Conservation (phyloP, 2,888 invertebrate species). For the Chalcis sispes region DNA sequence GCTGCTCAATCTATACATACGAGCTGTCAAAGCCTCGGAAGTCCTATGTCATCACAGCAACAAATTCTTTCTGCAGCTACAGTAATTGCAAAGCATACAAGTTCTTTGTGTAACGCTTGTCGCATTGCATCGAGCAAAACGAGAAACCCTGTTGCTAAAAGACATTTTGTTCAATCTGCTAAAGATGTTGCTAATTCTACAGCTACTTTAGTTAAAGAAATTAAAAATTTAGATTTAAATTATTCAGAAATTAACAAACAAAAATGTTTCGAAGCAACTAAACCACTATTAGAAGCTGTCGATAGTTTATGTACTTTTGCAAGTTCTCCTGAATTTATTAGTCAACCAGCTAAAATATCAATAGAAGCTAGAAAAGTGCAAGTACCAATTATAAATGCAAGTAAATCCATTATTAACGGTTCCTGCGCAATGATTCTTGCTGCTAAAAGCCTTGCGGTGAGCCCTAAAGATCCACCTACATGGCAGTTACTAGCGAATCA, state of each 20-base stretch:
- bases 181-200: constrained; percentile 98
- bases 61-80: constrained; percentile 93
- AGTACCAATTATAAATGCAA: constrained; percentile 91
- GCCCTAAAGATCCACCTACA: constrained; percentile 93
- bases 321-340: constrained; percentile 91
- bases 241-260: constrained; percentile 87
- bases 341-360: constrained; percentile 94
- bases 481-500: constrained; percentile 97
- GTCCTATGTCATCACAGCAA: constrained; percentile 85
- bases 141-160: constrained; percentile 92
- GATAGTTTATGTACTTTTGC: constrained; percentile 95
- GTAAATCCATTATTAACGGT: constrained; percentile 87
- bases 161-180: constrained; percentile 98
- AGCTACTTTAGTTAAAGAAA: constrained; percentile 94
- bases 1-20: constrained; percentile 93
- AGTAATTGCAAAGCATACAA: constrained; percentile 96
- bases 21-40: constrained; percentile 88
- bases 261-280: constrained; percentile 87
- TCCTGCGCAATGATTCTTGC: constrained; percentile 93
- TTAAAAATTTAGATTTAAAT: constrained; percentile 91
- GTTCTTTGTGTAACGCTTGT: constrained; percentile 96
- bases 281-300: constrained; percentile 92
- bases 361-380: constrained; percentile 88
- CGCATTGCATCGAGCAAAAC: constrained; percentile 94
- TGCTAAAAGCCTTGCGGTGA: constrained; percentile 91